Percentiles rank a stretch among this genome's conserved stretches.
These are phyloP conservation scores for Apodemia mormo DNA, from an alignment of 2,888 invertebrate genomes.

Conservation along the genomic window DNA sequence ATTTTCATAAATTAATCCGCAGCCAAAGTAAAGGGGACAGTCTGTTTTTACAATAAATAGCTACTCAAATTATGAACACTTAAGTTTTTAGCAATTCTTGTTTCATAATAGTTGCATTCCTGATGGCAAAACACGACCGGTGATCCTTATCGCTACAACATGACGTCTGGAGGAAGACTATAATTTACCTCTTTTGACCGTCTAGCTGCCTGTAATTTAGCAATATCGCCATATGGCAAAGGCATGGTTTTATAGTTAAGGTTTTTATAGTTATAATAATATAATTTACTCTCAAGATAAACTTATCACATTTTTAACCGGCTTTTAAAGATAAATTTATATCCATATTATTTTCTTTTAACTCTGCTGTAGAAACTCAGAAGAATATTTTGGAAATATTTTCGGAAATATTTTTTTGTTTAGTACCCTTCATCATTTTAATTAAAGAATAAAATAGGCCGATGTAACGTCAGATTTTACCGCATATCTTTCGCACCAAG, in stretches of 20 bases:
- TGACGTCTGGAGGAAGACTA: conserved; percentile 62
- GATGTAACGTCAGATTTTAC: too few species aligned
- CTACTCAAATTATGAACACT: conserved; percentile 7
- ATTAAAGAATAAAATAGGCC: too few species aligned
- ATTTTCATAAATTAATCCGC: neutral
- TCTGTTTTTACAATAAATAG: neutral
- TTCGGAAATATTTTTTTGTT: too few species aligned
- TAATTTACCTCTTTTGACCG: conserved; percentile 77
- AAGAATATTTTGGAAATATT: too few species aligned
- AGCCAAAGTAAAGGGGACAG: neutral
- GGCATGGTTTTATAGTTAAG: conserved; percentile 54
- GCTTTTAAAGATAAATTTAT: neutral
- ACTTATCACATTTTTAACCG: conserved; percentile 21
- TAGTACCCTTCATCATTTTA: too few species aligned
- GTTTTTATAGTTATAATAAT: conserved; percentile 2
- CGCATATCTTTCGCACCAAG: too few species aligned
- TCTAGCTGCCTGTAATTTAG: conserved; percentile 73
- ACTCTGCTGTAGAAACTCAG: too few species aligned
- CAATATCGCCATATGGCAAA: conserved; percentile 57
- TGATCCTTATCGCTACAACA: conserved; percentile 55
- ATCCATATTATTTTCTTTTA: neutral
- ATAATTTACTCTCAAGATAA: neutral
- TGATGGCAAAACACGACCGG: conserved; percentile 60
- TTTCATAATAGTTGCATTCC: conserved; percentile 54
- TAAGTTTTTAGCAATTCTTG: conserved; percentile 19